Percentiles rank a stretch among this genome's conserved stretches.
Conservation (phyloP, 2,113 vertebrate genomes). For the Ranitomeya variabilis region DNA sequence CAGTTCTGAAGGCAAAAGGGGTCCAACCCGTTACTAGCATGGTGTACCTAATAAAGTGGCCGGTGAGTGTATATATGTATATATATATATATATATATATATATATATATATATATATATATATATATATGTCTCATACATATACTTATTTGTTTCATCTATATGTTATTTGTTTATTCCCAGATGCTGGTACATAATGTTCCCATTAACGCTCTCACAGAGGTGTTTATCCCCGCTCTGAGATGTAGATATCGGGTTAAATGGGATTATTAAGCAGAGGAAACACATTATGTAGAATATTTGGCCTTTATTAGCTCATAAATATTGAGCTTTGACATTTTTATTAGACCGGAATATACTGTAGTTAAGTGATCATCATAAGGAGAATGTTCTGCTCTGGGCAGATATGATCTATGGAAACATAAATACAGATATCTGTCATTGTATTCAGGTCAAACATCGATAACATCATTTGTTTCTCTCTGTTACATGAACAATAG, state of each 20-base stretch:
- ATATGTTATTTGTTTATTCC: neutral
- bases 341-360: neutral
- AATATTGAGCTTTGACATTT: slow-evolving; percentile 12
- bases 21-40: no score
- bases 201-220: neutral
- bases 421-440: slow-evolving; percentile 13
- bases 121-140: neutral
- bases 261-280: neutral
- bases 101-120: neutral
- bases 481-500: neutral
- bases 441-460: neutral
- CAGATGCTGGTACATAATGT: neutral
- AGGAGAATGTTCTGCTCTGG: neutral
- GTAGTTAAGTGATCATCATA: neutral
- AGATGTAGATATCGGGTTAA: neutral
- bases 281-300: neutral
- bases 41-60: no score
- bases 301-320: neutral
- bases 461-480: neutral
- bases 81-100: no score
- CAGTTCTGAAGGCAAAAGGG: no score
- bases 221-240: neutral
- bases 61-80: no score
- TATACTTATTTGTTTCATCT: neutral
- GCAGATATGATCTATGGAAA: neutral